Percentiles rank a stretch among this genome's conserved stretches.
phyloP scores from a whole-genome alignment of 2,113 vertebrate species.

The Xiphorhynchus elegans region DNA sequence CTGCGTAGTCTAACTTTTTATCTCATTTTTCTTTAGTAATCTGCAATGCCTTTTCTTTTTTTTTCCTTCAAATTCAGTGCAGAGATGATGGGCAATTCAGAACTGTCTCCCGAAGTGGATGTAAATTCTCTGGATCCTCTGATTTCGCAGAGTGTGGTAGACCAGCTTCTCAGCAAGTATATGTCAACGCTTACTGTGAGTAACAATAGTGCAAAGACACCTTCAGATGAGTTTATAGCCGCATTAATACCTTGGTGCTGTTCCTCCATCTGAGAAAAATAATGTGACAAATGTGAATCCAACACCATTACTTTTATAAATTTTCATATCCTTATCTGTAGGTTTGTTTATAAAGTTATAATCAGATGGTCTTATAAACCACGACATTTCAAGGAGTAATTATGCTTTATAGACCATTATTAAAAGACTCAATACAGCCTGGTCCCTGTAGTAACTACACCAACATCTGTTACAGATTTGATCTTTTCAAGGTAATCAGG shows the following conservation, averaged over 20 bases:
- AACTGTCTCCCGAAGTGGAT: slow-evolving; percentile 88
- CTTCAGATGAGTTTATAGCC: background rate
- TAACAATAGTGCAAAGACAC: background rate
- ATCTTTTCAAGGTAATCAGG: background rate
- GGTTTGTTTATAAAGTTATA: background rate
- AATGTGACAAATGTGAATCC: background rate
- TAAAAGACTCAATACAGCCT: background rate
- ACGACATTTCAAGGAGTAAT: background rate
- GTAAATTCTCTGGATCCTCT: slow-evolving; percentile 82
- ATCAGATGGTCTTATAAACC: background rate
- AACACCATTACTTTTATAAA: background rate
- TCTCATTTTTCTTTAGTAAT: background rate
- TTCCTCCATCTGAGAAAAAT: background rate
- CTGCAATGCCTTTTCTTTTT: background rate
- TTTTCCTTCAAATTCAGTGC: slow-evolving; percentile 59
- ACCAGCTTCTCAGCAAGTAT: slow-evolving; percentile 90
- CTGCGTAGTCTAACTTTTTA: background rate
- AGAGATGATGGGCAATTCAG: slow-evolving; percentile 96
- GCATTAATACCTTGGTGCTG: background rate
- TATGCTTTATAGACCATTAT: background rate
- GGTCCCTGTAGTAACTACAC: background rate
- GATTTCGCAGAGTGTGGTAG: slow-evolving; percentile 83
- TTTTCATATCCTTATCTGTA: background rate
- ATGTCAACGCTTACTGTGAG: slow-evolving; percentile 94
- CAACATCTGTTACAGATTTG: background rate